Base-by-base conservation (phyloP, 2,888 invertebrate species). In the Merodon equestris region DNA sequence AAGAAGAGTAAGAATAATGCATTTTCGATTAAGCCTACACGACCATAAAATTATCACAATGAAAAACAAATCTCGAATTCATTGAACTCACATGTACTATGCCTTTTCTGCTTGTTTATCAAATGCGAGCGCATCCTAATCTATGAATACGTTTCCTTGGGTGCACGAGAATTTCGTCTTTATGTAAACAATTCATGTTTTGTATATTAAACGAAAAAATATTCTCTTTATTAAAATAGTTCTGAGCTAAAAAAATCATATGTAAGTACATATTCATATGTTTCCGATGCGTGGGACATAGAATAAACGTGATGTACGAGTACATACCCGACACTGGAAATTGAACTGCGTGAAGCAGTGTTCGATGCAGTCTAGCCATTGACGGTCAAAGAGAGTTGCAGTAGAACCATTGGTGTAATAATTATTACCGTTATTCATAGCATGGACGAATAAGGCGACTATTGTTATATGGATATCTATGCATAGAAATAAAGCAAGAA, bases 301-400 rank as follows among this genome's bases (percentile, higher is more conserved):
- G 38, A 71, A 72, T 50, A 19, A 36, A 15, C 19, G 60, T 51
- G 44, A 50, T 60, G 51, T 51, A 36, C 51, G 36, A 15, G 44
- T 44, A n/a, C n/a, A n/a, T n/a, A n/a, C n/a, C n/a, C n/a, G n/a
- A 75, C 70, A 81, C 79, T 75, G 79, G 79, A 81, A 81, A 75
- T 81, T 74, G 64, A 81, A 81, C 47, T 77, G 73, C 66, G 76
- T 66, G 60, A 34, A 15, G 58, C 36, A 40, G 42, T 40, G 57
- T 9, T 38, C 42, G 18, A 45, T 44, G 34, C 7, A 36, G 36
- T 36, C 7, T 10, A 9, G 53, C 64, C 47, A 44, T 50, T 56
- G 44, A 48, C 48, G n/a, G n/a, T n/a, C n/a, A n/a, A n/a, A n/a
- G n/a, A n/a, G 68, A 36, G 40, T 77, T 67, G 68, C 63, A 51